These are phyloP conservation scores for Alloplasta piceator DNA, from an alignment of 2,888 invertebrate genomes.

Conservation along the genomic window DNA sequence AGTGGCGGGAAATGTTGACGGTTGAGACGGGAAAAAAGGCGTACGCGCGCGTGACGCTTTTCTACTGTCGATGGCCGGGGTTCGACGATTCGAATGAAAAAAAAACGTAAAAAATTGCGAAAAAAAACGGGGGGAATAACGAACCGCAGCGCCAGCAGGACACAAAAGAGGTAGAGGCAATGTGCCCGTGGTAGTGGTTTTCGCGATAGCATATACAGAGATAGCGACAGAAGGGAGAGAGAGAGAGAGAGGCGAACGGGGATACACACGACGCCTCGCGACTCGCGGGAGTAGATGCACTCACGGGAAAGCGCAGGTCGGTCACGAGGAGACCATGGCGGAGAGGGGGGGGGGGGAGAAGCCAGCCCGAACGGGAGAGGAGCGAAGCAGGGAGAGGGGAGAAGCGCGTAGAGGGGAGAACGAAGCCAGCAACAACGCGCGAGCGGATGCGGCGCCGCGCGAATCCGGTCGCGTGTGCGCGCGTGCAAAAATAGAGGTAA, in stretches of 20 bases:
- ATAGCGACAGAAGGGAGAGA: not conserved
- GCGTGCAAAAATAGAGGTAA: slow-evolving; percentile 65
- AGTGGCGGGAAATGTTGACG: slow-evolving; percentile 40
- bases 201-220: not conserved
- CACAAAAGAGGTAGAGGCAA: not conserved
- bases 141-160: slow-evolving; percentile 22
- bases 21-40: not conserved
- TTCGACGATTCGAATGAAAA: slow-evolving; percentile 46
- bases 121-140: not conserved
- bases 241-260: not conserved
- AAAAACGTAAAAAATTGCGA: slow-evolving; percentile 22
- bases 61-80: slow-evolving; percentile 1
- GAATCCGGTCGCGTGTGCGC: slow-evolving; percentile 74
- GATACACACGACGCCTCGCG: slow-evolving; percentile 38
- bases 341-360: slow-evolving; percentile 47
- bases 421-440: slow-evolving; percentile 67
- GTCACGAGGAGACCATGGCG: slow-evolving; percentile 62
- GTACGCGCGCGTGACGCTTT: slow-evolving; percentile 4
- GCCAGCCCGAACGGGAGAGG: slow-evolving; percentile 22
- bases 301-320: slow-evolving; percentile 66
- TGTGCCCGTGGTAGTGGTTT: not conserved
- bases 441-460: slow-evolving; percentile 64
- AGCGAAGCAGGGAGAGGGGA: slow-evolving; percentile 27
- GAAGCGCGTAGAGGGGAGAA: slow-evolving; percentile 57
- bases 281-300: slow-evolving; percentile 62